phyloP scores from a whole-genome alignment of 2,113 vertebrate species.

The Thryonomys swinderianus region DNA sequence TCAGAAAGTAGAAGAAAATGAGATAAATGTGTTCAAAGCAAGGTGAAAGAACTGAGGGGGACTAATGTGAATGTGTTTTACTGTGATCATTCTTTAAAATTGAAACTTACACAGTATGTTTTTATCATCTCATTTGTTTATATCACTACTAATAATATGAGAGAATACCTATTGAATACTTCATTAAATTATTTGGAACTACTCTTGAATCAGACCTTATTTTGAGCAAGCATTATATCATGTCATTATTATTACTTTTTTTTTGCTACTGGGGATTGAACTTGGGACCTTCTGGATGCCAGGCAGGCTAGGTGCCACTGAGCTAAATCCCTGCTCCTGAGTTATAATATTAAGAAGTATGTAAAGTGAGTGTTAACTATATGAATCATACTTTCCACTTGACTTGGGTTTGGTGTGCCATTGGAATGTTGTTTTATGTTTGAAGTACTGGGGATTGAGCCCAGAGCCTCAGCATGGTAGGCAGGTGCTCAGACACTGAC shows the following conservation, averaged over 20 bases:
- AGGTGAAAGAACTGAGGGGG: background rate
- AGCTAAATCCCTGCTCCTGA: too few species aligned
- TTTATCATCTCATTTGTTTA: background rate
- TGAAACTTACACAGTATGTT: background rate
- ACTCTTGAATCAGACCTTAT: constrained; percentile 29
- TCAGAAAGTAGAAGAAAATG: background rate
- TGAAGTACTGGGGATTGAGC: background rate
- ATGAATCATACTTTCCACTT: constrained; percentile 24
- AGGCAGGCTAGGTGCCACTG: too few species aligned
- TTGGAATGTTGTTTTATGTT: background rate
- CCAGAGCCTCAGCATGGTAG: background rate
- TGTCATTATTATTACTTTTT: too few species aligned
- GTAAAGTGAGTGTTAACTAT: constrained; percentile 1
- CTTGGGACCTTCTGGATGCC: too few species aligned
- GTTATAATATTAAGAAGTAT: background rate
- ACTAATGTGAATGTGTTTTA: background rate
- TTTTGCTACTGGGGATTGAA: too few species aligned
- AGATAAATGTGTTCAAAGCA: background rate
- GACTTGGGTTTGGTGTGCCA: background rate
- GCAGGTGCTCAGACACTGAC: background rate
- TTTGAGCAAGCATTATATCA: background rate
- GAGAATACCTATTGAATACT: background rate
- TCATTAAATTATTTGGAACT: constrained; percentile 34
- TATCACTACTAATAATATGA: background rate
- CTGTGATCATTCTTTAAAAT: background rate